phyloP scores from a whole-genome alignment of 2,113 vertebrate genomes.

The Gadus chalcogrammus region DNA sequence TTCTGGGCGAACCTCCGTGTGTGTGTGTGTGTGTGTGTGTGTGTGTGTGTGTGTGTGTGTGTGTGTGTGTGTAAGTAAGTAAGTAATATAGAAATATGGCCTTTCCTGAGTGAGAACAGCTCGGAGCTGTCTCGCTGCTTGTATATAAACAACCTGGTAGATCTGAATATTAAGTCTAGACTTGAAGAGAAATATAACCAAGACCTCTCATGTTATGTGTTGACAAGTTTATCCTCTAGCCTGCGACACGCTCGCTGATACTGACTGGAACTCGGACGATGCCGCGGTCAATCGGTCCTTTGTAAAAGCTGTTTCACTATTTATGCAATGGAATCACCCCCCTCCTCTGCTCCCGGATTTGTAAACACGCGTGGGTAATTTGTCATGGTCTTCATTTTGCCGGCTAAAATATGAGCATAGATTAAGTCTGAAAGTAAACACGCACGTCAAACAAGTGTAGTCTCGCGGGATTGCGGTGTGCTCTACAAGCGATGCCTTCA shows the following conservation, averaged over 20 bases:
- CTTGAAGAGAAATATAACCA: too few species aligned
- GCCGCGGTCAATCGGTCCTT: neutral
- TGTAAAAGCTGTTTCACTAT: slow-evolving; percentile 15
- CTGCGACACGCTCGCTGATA: slow-evolving; percentile 19
- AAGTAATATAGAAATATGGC: neutral
- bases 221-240: slow-evolving; percentile 1
- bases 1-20: slow-evolving; percentile 9
- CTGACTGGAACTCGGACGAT: slow-evolving; percentile 1
- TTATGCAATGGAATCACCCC: neutral
- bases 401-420: neutral
- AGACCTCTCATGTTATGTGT: slow-evolving; percentile 12
- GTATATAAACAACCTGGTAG: too few species aligned
- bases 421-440: slow-evolving; percentile 4
- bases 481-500: slow-evolving; percentile 6
- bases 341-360: neutral
- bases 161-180: too few species aligned
- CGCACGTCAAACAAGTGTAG: slow-evolving; percentile 7
- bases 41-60: slow-evolving; percentile 1
- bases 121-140: slow-evolving; percentile 17
- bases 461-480: neutral
- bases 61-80: neutral
- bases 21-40: neutral
- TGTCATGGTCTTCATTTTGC: neutral
- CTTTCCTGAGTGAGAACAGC: slow-evolving; percentile 33
- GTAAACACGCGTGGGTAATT: slow-evolving; percentile 3